These are phyloP conservation scores for Malurus alboscapulatus DNA, from an alignment of 2,113 vertebrate genomes.

Conservation along the genomic window DNA sequence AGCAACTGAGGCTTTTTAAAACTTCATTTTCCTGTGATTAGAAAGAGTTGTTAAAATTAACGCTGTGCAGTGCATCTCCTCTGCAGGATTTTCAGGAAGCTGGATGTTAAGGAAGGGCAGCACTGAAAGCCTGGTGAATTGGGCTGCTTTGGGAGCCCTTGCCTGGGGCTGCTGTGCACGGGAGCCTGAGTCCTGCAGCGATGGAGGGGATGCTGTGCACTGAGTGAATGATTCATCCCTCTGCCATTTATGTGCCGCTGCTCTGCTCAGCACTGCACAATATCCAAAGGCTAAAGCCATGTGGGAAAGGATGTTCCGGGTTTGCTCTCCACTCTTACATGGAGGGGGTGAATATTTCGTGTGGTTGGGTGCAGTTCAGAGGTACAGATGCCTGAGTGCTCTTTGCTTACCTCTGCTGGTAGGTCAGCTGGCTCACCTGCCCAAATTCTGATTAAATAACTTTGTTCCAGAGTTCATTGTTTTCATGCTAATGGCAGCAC, in stretches of 20 bases:
- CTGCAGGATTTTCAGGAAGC: neutral
- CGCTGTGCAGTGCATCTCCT: rapidly evolving
- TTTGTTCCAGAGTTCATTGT: neutral
- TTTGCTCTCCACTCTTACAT: rapidly evolving
- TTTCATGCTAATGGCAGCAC: neutral
- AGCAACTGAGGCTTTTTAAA: neutral
- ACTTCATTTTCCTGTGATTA: neutral
- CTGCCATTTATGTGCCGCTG: neutral
- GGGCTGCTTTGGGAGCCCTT: neutral
- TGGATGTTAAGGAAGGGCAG: neutral
- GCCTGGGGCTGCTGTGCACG: neutral
- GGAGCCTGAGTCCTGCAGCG: neutral
- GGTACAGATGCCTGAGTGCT: neutral
- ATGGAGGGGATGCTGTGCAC: neutral
- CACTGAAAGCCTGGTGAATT: neutral
- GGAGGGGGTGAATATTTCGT: rapidly evolving
- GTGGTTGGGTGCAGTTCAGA: neutral
- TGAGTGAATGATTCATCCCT: neutral
- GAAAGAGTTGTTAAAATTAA: neutral
- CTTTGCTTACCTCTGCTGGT: neutral
- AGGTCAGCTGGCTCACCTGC: neutral
- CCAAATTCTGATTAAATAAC: neutral
- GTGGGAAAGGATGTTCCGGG: rapidly evolving
- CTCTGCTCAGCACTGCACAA: neutral
- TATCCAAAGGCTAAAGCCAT: neutral